Conservation (phyloP, 2,113 vertebrate species). For the Cephalopholis sonnerati region DNA sequence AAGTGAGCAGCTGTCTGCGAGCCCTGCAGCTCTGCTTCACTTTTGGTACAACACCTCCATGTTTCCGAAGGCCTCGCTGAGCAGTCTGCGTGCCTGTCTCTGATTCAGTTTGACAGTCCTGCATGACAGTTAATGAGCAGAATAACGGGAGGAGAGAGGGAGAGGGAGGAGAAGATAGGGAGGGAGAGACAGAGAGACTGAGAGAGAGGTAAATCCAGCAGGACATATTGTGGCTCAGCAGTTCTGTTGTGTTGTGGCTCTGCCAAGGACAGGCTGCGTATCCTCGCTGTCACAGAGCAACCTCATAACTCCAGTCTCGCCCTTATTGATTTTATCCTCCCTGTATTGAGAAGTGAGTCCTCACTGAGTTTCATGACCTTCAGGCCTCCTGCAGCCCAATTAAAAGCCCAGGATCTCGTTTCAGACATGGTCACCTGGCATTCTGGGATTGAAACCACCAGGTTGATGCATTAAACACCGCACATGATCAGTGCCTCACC, state of each 20-base stretch:
- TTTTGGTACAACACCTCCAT: slow-evolving; percentile 32
- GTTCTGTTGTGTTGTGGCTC: slow-evolving; percentile 52
- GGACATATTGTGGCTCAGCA: slow-evolving; percentile 69
- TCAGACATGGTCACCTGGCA: slow-evolving; percentile 9
- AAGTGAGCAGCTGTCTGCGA: slow-evolving; percentile 48
- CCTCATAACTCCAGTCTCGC: slow-evolving; percentile 53
- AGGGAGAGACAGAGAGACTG: not conserved
- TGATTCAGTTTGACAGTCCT: slow-evolving; percentile 62
- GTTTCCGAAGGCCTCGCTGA: slow-evolving; percentile 11
- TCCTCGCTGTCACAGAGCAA: slow-evolving; percentile 38
- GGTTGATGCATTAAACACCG: slow-evolving; percentile 9
- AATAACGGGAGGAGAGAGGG: slow-evolving; percentile 7
- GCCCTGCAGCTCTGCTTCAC: slow-evolving; percentile 38
- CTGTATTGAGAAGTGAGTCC: slow-evolving; percentile 36
- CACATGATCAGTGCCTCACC: slow-evolving; percentile 21
- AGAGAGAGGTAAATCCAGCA: slow-evolving; percentile 56
- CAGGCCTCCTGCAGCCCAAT: slow-evolving; percentile 6
- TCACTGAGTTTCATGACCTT: slow-evolving; percentile 44
- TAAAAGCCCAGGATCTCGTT: slow-evolving; percentile 42
- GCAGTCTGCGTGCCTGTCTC: slow-evolving; percentile 28
- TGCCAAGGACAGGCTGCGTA: slow-evolving; percentile 61
- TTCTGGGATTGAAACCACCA: not conserved
- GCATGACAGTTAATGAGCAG: slow-evolving; percentile 59
- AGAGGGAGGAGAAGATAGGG: not conserved
- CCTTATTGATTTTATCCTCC: slow-evolving; percentile 56